These are phyloP conservation scores for Pherbina coryleti DNA, from an alignment of 2,888 invertebrate species.

Conservation along the genomic window DNA sequence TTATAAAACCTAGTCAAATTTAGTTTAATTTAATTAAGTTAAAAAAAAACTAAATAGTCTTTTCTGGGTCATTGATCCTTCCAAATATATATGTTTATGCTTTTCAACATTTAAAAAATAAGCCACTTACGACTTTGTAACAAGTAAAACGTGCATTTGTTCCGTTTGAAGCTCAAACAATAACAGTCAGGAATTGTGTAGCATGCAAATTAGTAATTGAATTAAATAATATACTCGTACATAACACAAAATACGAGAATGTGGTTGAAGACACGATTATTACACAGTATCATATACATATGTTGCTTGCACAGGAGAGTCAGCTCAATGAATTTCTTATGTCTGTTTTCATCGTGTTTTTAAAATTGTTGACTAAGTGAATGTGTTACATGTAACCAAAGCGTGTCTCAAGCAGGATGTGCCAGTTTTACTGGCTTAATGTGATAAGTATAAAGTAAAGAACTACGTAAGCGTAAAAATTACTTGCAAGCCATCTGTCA, in stretches of 20 bases:
- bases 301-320: background rate
- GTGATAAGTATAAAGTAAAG: too few relatives aligned
- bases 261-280: conserved; percentile 11
- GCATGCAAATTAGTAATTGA: conserved; percentile 28
- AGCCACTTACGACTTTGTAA: conserved; percentile 9
- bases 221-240: conserved; percentile 1
- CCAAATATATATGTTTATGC: background rate
- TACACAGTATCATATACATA: background rate
- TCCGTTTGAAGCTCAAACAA: background rate
- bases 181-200: background rate
- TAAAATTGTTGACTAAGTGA: background rate
- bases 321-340: background rate
- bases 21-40: too few relatives aligned
- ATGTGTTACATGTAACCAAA: conserved; percentile 12
- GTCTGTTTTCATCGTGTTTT: background rate
- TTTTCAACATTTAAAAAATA: background rate
- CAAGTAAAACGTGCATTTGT: conserved; percentile 26
- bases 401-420: background rate
- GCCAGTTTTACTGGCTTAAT: too few relatives aligned
- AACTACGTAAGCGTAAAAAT: too few relatives aligned
- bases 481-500: too few relatives aligned
- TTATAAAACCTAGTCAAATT: too few relatives aligned
- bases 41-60: too few relatives aligned
- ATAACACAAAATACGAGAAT: background rate
- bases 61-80: too few relatives aligned